These are phyloP conservation scores for Sphyrna mokarran DNA, from an alignment of 2,113 vertebrate genomes.

Conservation along the genomic window DNA sequence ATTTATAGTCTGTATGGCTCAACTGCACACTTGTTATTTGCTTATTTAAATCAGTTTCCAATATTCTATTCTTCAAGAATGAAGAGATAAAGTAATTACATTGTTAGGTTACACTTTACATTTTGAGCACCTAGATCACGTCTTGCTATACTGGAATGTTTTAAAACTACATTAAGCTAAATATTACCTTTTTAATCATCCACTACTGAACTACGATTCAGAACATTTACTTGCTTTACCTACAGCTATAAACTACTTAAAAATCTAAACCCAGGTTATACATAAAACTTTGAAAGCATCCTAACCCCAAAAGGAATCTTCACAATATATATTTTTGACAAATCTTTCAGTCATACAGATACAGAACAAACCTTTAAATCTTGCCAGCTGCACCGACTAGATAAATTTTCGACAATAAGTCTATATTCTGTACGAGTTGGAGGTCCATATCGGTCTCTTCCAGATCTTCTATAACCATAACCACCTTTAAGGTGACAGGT, in stretches of 20 bases:
- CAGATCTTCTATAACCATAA: slow-evolving; percentile 86
- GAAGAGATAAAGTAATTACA: neutral
- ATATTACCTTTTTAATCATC: neutral
- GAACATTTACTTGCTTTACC: neutral
- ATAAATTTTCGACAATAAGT: slow-evolving; percentile 95
- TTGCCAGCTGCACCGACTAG: slow-evolving; percentile 96
- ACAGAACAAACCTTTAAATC: slow-evolving; percentile 79
- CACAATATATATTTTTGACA: neutral
- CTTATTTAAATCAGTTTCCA: neutral
- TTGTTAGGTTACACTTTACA: neutral
- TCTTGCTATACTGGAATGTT: neutral
- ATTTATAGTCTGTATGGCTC: neutral
- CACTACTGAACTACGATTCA: neutral
- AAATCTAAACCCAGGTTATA: neutral
- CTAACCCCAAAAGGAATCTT: neutral
- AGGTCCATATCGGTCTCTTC: slow-evolving; percentile 88
- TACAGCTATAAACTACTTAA: neutral
- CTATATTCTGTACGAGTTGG: slow-evolving; percentile 93
- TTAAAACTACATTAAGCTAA: neutral
- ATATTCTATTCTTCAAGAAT: neutral
- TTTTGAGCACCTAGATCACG: neutral
- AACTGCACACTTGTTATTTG: neutral
- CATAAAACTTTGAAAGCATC: neutral
- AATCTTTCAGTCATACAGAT: neutral
- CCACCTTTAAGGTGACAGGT: slow-evolving; percentile 67